Evolutionary conservation across 2,888 invertebrate genomes (phyloP), one percentile per base, ranked within the genome.

Genomic region (Leptarthrus brevirostris): DNA sequence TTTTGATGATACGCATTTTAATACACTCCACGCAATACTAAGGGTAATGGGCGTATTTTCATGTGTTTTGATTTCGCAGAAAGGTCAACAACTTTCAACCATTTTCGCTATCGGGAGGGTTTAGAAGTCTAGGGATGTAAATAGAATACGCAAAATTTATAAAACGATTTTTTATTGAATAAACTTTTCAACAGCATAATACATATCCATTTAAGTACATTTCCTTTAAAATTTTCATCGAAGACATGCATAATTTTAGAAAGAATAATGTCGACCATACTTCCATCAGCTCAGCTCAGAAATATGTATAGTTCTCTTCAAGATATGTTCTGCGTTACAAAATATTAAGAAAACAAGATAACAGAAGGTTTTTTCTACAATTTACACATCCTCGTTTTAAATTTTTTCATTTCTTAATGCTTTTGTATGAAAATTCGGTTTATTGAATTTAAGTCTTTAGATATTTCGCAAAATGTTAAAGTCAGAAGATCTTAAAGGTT

Each of bases 181-280:
- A 18, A 52, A 52, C 52, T 69, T 52, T 52, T 69, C 52, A 69
- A 69, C 69, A 69, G 20, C 69, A 69, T 69, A 52, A 69, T 69
- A 69, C 69, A 69, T 69, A 69, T 69, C 69, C 69, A 69, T 34
- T 69, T 69, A 69, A 69, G 18, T 69, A 69, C 69, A 66, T 52
- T 69, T 69, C 52, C 18, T 69, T 69, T 44, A 44, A 52, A 69
- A 69, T 34, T 26, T 52, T 69, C 44, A 44, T 64, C 47, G 64
- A 64, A 64, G 64, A 64, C 47, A 44, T 64, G 44, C 47, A 64
- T 64, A 24, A 64, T 44, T 64, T 40, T 16, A n/a, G 47, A 44
- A 64, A 40, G 3, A 40, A 40, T 12, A 40, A 40, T 8, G n/a
- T 30, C 30, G 5, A 30, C 30, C 4, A 8, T 8, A 30, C n/a